Conservation (phyloP, 2,113 vertebrate species). For the Strix uralensis region DNA sequence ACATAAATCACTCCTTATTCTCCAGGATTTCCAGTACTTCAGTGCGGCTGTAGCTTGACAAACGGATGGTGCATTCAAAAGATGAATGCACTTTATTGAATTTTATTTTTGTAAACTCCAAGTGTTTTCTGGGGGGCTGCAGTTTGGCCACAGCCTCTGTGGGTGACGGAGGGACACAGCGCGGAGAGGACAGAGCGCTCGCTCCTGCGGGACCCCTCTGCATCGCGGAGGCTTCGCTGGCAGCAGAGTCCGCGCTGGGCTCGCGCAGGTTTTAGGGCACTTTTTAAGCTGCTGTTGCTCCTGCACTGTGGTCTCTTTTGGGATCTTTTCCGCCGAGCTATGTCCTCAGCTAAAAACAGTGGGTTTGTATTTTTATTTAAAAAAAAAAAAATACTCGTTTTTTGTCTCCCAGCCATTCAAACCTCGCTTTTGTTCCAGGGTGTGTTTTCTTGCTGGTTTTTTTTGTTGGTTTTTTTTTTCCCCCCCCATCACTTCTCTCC, state of each 20-base stretch:
- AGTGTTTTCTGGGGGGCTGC: not conserved
- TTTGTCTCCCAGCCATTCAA: not conserved
- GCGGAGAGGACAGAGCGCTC: not conserved
- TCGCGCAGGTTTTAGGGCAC: not conserved
- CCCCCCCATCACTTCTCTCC: not conserved
- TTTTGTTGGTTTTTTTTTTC: not conserved
- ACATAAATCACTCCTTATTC: not conserved
- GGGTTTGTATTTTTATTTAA: not conserved
- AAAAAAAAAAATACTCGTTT: not conserved
- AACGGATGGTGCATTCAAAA: accelerated
- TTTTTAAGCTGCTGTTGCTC: not conserved
- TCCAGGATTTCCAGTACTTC: not conserved
- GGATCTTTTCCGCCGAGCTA: not conserved
- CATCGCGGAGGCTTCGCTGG: accelerated
- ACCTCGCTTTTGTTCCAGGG: not conserved
- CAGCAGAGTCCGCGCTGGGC: accelerated
- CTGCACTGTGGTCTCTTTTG: accelerated
- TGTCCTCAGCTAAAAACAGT: not conserved
- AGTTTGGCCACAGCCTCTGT: accelerated
- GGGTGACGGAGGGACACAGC: not conserved
- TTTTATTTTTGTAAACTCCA: not conserved
- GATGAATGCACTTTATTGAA: accelerated
- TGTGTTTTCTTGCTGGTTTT: too few species aligned
- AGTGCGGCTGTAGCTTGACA: not conserved
- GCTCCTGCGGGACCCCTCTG: not conserved